Evolutionary conservation across 2,888 invertebrate genomes (phyloP).

Genomic region (Acrobasis consociella): DNA sequence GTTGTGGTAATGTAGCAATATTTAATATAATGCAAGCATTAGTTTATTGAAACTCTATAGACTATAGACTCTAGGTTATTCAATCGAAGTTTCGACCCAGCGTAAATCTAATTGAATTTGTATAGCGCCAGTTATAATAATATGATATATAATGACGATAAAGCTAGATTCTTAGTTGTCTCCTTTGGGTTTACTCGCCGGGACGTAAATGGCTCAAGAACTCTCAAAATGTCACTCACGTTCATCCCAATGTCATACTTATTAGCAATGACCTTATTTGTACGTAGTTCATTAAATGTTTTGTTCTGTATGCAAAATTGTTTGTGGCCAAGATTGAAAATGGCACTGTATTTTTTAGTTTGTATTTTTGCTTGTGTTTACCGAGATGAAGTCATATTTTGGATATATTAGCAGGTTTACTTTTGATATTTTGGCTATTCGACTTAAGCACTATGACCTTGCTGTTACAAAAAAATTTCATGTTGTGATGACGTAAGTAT

Average conservation of each 20-base stretch:
- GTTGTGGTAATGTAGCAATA: no score
- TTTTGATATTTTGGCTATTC: not conserved
- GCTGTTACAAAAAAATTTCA: not conserved
- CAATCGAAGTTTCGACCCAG: no score
- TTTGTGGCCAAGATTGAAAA: not conserved
- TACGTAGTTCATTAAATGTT: not conserved
- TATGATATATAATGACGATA: no score
- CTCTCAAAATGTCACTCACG: slow-evolving; percentile 22
- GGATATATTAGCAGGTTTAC: not conserved
- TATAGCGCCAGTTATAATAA: no score
- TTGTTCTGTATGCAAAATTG: slow-evolving; percentile 8
- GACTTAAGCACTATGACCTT: not conserved
- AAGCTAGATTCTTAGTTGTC: no score
- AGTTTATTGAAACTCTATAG: no score
- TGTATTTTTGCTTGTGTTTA: not conserved
- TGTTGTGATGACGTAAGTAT: not conserved
- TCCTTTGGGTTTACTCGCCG: no score
- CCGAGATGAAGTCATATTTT: not conserved
- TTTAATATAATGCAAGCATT: not conserved
- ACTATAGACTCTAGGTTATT: no score
- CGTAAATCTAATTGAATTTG: no score
- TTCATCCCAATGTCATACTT: slow-evolving; percentile 21
- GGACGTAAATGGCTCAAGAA: not conserved
- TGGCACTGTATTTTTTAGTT: not conserved
- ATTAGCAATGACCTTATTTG: slow-evolving; percentile 19